Evolutionary conservation across 2,113 vertebrate species (phyloP).

Genomic region (Melanotaenia duboulayi): DNA sequence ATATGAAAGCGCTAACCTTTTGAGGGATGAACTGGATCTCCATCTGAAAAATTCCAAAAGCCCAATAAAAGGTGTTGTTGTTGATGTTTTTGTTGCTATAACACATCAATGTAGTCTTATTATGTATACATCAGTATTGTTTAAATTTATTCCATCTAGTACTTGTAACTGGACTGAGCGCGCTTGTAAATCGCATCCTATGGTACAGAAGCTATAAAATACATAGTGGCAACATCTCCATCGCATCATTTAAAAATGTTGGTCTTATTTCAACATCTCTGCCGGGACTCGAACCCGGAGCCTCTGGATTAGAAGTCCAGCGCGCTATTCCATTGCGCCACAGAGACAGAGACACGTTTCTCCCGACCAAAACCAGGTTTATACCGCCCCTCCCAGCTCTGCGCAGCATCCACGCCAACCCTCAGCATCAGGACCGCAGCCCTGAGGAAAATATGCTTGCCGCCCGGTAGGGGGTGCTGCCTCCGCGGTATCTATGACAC

Average conservation of each 20-base stretch:
- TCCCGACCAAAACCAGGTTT: slow-evolving; percentile 58
- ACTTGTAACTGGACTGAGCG: background rate
- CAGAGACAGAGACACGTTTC: slow-evolving; percentile 82
- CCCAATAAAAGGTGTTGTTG: too few relatives aligned
- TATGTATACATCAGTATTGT: background rate
- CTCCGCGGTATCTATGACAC: slow-evolving; percentile 3
- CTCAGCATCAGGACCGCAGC: slow-evolving; percentile 85
- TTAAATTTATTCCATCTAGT: background rate
- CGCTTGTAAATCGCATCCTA: background rate
- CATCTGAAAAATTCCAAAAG: background rate
- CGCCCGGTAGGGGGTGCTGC: slow-evolving; percentile 74
- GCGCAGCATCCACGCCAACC: slow-evolving; percentile 60
- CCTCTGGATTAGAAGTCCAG: slow-evolving; percentile 99
- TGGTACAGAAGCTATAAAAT: background rate
- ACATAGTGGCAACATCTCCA: background rate
- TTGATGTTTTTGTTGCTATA: too few relatives aligned
- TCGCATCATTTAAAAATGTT: background rate
- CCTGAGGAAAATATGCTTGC: background rate
- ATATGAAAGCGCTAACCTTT: slow-evolving; percentile 61
- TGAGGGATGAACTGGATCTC: slow-evolving; percentile 16
- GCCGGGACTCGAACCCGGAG: slow-evolving; percentile 99
- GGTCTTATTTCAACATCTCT: slow-evolving; percentile 87
- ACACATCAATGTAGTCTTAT: background rate
- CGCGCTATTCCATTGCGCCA: slow-evolving; percentile 99
- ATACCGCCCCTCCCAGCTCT: slow-evolving; percentile 63